Percentiles rank a stretch among this genome's conserved stretches.
phyloP scores from a whole-genome alignment of 2,797 vertebrate genomes.

The Sebastes kiyomatsui region DNA sequence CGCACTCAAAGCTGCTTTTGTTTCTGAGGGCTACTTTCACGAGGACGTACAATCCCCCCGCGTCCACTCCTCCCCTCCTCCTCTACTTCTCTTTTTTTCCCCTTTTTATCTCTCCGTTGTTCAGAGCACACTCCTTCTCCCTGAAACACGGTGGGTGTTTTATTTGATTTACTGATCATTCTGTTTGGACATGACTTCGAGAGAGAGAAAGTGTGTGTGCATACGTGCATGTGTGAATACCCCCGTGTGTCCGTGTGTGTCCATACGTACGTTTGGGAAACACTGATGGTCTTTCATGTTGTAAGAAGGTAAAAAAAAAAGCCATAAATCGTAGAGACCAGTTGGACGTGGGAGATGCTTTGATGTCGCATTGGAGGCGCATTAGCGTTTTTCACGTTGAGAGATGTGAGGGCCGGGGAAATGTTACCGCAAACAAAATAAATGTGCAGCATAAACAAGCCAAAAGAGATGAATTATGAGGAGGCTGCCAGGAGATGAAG shows the following conservation, averaged over 20 bases:
- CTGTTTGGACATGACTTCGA: conserved; percentile 49
- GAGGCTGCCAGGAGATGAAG: conserved; percentile 13
- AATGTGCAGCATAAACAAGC: conserved; percentile 50
- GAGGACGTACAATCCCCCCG: conserved; percentile 71
- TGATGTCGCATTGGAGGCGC: conserved; percentile 40
- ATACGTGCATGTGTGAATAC: neutral
- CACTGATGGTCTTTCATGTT: conserved; percentile 52
- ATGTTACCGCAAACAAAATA: conserved; percentile 48
- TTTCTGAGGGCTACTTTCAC: conserved; percentile 80
- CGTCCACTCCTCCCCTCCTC: conserved; percentile 47
- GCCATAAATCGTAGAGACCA: conserved; percentile 20
- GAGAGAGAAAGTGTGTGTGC: neutral
- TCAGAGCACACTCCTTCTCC: conserved; percentile 34
- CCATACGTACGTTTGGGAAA: conserved; percentile 18
- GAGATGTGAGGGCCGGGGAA: conserved; percentile 43
- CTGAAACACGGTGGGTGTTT: conserved; percentile 55
- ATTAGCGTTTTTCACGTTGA: conserved; percentile 43
- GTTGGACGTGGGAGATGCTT: conserved; percentile 28
- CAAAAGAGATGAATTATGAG: conserved; percentile 37
- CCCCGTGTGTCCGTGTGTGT: neutral
- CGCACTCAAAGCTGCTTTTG: conserved; percentile 82
- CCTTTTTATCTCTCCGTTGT: conserved; percentile 59
- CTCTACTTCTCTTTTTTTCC: conserved; percentile 30
- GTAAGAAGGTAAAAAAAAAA: conserved; percentile 15
- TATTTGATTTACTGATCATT: conserved; percentile 65